phyloP scores from a whole-genome alignment of 2,113 vertebrate species.

The Seriola rivoliana region DNA sequence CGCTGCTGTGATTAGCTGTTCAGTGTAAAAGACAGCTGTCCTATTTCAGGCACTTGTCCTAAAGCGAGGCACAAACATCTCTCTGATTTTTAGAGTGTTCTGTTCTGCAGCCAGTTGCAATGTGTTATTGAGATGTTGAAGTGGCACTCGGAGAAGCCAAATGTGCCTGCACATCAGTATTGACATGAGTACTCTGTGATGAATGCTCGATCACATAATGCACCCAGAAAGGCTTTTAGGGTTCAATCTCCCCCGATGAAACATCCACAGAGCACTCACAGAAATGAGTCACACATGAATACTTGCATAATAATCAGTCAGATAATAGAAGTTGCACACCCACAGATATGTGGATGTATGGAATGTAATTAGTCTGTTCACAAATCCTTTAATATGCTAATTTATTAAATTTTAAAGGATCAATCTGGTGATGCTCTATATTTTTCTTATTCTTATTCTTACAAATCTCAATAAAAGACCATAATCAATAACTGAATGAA shows the following conservation, averaged over 20 bases:
- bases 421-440: not conserved
- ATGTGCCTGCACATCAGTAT: constrained; percentile 18
- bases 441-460: not conserved
- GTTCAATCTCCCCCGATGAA: constrained; percentile 34
- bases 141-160: constrained; percentile 51
- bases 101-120: not conserved
- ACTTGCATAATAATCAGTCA: constrained; percentile 46
- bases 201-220: constrained; percentile 52
- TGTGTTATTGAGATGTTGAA: constrained; percentile 49
- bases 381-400: not conserved
- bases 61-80: not conserved
- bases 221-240: constrained; percentile 56
- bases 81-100: constrained; percentile 15
- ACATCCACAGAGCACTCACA: constrained; percentile 61
- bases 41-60: not conserved
- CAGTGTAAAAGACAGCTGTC: constrained; percentile 16
- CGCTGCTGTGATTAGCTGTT: constrained; percentile 21
- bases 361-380: not conserved
- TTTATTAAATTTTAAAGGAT: not conserved
- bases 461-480: constrained; percentile 4
- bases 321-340: constrained; percentile 17
- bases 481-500: not conserved
- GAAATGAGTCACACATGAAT: constrained; percentile 52
- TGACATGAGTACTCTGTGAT: constrained; percentile 24
- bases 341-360: not conserved